phyloP scores from a whole-genome alignment of 2,888 invertebrate genomes.

The Macroteleia sp. region DNA sequence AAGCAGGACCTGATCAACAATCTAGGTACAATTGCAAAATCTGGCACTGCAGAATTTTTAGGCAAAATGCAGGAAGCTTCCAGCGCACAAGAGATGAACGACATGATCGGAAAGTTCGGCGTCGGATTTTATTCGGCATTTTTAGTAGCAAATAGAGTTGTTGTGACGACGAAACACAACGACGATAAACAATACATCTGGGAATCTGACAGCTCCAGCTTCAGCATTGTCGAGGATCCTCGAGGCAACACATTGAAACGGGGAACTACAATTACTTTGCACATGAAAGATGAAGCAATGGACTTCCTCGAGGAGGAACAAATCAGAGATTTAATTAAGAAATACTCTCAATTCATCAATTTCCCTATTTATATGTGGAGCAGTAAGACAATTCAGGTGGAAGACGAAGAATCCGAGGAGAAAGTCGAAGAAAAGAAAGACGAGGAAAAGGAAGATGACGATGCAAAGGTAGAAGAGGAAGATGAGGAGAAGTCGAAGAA shows the following conservation, averaged over 20 bases:
- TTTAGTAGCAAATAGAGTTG: constrained; percentile 96
- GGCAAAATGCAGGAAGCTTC: constrained; percentile 92
- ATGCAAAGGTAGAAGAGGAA: constrained; percentile 85
- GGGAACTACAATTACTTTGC: constrained; percentile 94
- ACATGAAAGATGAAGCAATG: constrained; percentile 97
- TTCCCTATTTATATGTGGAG: constrained; percentile 99
- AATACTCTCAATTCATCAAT: constrained; percentile 99
- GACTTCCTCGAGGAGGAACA: constrained; percentile 98
- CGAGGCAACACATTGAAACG: constrained; percentile 95
- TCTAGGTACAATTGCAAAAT: constrained; percentile 99
- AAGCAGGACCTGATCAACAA: constrained; percentile 96
- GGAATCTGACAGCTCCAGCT: constrained; percentile 97
- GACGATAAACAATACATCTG: constrained; percentile 97
- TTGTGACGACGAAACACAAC: constrained; percentile 98
- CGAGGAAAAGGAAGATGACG: constrained; percentile 79
- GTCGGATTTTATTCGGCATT: constrained; percentile 99
- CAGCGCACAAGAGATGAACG: constrained; percentile 90
- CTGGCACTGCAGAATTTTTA: constrained; percentile 98
- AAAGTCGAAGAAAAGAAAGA: constrained; percentile 87
- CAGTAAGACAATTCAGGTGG: constrained; percentile 86
- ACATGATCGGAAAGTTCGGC: constrained; percentile 99
- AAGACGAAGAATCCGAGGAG: constrained; percentile 85
- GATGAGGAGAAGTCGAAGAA: constrained; percentile 89
- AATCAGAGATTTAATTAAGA: constrained; percentile 94
- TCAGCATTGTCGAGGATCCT: constrained; percentile 96